Base-by-base conservation (phyloP, 1,140 invertebrate genomes). In the Panagrolaimus sp. region DNA sequence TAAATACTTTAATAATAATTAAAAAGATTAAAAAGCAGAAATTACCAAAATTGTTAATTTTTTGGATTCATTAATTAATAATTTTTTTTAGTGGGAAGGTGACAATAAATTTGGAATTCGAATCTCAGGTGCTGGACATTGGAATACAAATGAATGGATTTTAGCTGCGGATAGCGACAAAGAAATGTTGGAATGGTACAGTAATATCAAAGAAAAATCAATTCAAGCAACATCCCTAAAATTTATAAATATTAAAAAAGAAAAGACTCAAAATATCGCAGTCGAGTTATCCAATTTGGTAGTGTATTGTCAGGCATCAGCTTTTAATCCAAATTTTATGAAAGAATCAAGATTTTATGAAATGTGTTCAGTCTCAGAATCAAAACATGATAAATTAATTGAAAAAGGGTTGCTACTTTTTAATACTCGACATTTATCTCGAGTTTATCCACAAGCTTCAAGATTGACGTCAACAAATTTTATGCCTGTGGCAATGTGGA, bases 381-480 rank as follows among this genome's bases (percentile, higher is more conserved):
- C 71, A 15, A 82, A 83, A 58, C 70, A 82, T 46, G 80, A 82
- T 9, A 83, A 83, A 66, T 46, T 82, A 8, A 28, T 83, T 12
- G 80, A 82, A n/a, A 78, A 81, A 63, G 77, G 76, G 8, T 43
- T 78, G 7, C 38, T 44, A 12, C 52, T 44, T 10, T 75, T 83
- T 63, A 82, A 82, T 69, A 46, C 71, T 10, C 67, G 78, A 21
- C 82, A 82, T 63, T 89, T 98, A 67, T 94, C 91, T 76, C 87
- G 94, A 58, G 91, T 96, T 7, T 96, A 96, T 73, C 94, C 5
- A 89, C 94, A 87, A 75, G 92, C 92, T 0, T 91, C 93, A 82
- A 87, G 95, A 63, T 89, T 98, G 55, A 94, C 98, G 81, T 98
- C 94, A 0, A 94, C 93, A 0, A 98, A 98, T 86, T 98, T 96